Evolutionary conservation across 2,113 vertebrate species (phyloP).

Genomic region (Bos javanicus): DNA sequence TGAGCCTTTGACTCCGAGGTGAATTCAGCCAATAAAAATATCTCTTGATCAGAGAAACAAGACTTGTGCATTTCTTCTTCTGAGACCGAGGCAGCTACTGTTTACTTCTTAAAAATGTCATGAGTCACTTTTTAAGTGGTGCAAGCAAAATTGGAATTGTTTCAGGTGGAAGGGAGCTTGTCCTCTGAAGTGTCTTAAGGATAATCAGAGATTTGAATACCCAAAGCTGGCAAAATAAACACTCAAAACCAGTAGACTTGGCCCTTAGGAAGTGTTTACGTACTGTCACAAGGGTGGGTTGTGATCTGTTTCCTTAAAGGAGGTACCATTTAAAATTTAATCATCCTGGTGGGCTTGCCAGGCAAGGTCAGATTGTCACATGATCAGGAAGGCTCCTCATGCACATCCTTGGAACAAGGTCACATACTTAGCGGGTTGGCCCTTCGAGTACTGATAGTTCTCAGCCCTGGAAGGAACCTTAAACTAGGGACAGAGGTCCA

Average conservation of each 20-base stretch:
- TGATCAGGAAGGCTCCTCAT: background rate
- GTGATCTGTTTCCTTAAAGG: background rate
- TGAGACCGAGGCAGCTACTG: background rate
- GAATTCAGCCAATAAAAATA: slow-evolving; percentile 14
- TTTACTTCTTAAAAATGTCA: slow-evolving; percentile 9
- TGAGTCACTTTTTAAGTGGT: background rate
- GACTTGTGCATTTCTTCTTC: background rate
- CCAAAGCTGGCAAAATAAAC: background rate
- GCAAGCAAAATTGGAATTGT: background rate
- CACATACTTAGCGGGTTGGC: background rate
- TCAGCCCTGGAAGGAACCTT: background rate
- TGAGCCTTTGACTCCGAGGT: background rate
- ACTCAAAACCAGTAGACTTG: background rate
- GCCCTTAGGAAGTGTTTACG: background rate
- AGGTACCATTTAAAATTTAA: background rate
- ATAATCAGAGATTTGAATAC: background rate
- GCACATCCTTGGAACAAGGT: background rate
- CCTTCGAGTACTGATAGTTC: background rate
- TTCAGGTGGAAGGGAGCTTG: background rate
- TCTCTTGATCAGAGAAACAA: background rate
- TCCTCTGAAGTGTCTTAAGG: background rate
- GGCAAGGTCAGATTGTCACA: background rate
- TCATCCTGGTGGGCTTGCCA: background rate
- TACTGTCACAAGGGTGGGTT: background rate
- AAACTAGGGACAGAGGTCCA: background rate